Evolutionary conservation across 2,113 vertebrate species (phyloP), one percentile per base, ranked within the genome.

Genomic region (Spea multiplicata): DNA sequence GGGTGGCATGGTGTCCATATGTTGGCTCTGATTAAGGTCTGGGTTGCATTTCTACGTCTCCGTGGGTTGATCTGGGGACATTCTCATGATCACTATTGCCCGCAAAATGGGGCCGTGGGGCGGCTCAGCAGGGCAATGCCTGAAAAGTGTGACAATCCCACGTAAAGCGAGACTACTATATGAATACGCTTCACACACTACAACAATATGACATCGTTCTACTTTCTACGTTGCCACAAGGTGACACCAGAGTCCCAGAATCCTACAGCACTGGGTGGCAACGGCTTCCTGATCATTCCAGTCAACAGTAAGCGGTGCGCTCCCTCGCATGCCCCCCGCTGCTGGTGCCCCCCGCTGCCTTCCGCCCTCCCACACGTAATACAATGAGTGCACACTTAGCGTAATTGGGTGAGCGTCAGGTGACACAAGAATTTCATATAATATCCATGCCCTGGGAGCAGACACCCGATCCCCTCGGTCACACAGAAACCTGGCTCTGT

Each of bases 311-410:
- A 59, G 55, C 55, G 8, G 14, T 45, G 9, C 65, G 12, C 44
- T n/a, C 2, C 14, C 12, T 48, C 66, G 30, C 6, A 49, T 1
- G 6, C 46, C 52, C 48, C 71, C 30, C 30, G 8, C 30, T 59
- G 52, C 48, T 52, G 9, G 17, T 6, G 62, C 64, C 59, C 44
- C 47, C 61, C 44, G 7, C 17, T 8, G 67, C 59, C 7, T 45
- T n/a, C 57, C 1, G 2, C 50, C 55, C 55, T 68, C 61, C 68
- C 76, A 52, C 68, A 66, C 69, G 14, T 78, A 78, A 72, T 9
- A 78, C 76, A 78, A 78, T 78, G 76, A 71, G 48, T 46, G 76
- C 46, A 71, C 76, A 78, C 76, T 72, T 72, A 78, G 61, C 50
- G 76, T 78, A 72, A 78, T 78, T 78, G 67, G 7, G 30, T 65